phyloP scores from a whole-genome alignment of 2,888 invertebrate species.

The Drosophila vallismaia region DNA sequence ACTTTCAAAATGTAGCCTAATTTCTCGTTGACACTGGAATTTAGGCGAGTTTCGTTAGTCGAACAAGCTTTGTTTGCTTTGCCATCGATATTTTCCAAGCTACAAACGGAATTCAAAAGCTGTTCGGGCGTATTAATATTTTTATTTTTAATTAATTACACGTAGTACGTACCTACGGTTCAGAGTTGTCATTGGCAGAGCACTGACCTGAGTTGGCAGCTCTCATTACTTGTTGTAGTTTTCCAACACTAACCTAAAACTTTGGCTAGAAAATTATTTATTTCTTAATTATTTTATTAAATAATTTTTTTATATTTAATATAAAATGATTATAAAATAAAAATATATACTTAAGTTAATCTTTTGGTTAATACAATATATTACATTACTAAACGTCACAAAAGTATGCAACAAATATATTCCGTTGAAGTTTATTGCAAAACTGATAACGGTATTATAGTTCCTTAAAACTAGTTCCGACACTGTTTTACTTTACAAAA shows the following conservation, averaged over 20 bases:
- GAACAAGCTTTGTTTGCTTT: constrained; percentile 32
- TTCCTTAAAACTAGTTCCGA: background rate
- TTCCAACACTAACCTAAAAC: background rate
- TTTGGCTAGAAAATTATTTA: too few relatives aligned
- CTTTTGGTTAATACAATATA: too few relatives aligned
- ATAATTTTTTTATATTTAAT: too few relatives aligned
- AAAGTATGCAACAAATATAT: background rate
- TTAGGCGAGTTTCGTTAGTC: constrained; percentile 33
- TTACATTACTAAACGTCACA: background rate
- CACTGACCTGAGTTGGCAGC: background rate
- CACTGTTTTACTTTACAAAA: too few relatives aligned
- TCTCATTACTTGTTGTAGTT: background rate
- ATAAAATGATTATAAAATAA: too few relatives aligned
- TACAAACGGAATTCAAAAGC: background rate
- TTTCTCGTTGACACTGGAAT: constrained; percentile 29
- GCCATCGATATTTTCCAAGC: constrained; percentile 33
- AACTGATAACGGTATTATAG: background rate
- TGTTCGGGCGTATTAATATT: constrained; percentile 25
- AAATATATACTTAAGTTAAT: too few relatives aligned
- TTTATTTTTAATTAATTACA: constrained; percentile 45
- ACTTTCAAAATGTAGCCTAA: constrained; percentile 27
- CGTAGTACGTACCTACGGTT: constrained; percentile 28
- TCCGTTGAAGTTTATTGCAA: background rate
- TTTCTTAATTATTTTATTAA: too few relatives aligned
- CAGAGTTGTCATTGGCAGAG: constrained; percentile 7